Base-by-base conservation (phyloP, 2,113 vertebrate species). In the Pimephales promelas region DNA sequence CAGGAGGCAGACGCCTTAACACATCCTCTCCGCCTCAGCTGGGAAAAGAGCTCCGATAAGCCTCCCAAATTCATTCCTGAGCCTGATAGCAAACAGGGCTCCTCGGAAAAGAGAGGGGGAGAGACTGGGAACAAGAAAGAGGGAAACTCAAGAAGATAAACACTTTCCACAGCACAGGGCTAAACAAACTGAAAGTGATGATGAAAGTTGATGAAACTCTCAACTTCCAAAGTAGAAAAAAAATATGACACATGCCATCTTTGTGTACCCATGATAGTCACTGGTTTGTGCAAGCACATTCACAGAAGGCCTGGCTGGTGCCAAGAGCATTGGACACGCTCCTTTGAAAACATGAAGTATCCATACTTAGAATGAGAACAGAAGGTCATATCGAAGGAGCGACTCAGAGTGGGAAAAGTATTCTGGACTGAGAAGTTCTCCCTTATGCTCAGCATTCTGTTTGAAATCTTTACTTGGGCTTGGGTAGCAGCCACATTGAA, bases 131-230 rank as follows among this genome's bases (percentile, higher is more conserved):
- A 18, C 47, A 24, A 45, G 61, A 68, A 26, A 78, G 72, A 26
- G 62, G 34, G 75, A 18, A 84, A 57, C 61, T 75, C 26, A 64
- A 34, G n/a, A 79, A 71, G 86, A 92, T 91, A 89, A 92, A 92
- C 85, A 88, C 91, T 91, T 92, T 90, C 86, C 88, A 86, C 49
- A 73, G 83, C 79, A 84, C 79, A 83, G 77, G 90, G 88, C 89
- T 89, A 88, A 92, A 90, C 91, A 90, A 91, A 87, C 86, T 87
- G 82, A 47, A 92, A 92, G 84, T 84, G 79, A 89, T 92, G 89
- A 92, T 91, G 92, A 94, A 92, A 92, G 90, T 90, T 85, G 74
- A 80, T 61, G 90, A 91, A 91, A 92, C 79, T 87, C 84, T 36
- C 26, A 78, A 68, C 83, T 89, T 88, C 49, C 87, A 83, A 89